Conservation (phyloP, 2,113 vertebrate genomes). For the Cichladusa arquata region DNA sequence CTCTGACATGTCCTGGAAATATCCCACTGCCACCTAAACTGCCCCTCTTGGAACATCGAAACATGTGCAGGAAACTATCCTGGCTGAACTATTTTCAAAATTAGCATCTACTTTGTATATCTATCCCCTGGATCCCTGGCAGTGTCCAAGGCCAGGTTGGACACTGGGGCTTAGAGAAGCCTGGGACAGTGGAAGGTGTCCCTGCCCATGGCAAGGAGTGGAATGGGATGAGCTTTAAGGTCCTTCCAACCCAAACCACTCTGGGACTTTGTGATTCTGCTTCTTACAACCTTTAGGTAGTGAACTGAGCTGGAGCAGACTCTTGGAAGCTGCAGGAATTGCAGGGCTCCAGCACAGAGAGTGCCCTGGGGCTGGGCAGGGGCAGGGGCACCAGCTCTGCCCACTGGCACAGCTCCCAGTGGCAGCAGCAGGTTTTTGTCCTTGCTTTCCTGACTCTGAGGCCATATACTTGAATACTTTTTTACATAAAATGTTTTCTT, state of each 20-base stretch:
- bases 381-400: background rate
- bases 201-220: background rate
- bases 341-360: background rate
- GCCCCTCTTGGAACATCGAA: background rate
- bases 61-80: background rate
- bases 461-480: background rate
- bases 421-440: background rate
- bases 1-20: accelerated
- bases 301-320: background rate
- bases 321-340: background rate
- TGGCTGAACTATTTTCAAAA: background rate
- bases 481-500: background rate
- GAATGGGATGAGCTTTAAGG: background rate
- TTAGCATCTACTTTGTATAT: background rate
- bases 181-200: background rate
- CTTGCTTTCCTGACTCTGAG: background rate
- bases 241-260: background rate
- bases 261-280: background rate
- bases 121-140: background rate
- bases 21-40: background rate
- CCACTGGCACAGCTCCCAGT: background rate
- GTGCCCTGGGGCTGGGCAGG: accelerated
- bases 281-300: background rate
- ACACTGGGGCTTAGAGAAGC: background rate
- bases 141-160: background rate